phyloP scores from a whole-genome alignment of 2,113 vertebrate species.

The Hypomesus transpacificus region DNA sequence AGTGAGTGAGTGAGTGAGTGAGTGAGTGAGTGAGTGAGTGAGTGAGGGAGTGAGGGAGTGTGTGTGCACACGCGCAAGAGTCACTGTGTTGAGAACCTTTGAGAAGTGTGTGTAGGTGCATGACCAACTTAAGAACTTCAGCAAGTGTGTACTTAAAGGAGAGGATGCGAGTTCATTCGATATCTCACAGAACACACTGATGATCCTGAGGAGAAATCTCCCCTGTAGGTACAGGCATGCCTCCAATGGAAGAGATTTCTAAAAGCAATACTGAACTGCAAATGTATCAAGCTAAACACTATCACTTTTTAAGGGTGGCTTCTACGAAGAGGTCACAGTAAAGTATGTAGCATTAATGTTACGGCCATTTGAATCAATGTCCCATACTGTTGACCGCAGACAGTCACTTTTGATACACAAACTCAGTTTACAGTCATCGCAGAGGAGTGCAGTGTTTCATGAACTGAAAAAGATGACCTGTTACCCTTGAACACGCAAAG shows the following conservation, averaged over 20 bases:
- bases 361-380: too few relatives aligned
- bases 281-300: slow-evolving; percentile 38
- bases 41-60: slow-evolving; percentile 38
- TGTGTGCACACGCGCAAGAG: slow-evolving; percentile 43
- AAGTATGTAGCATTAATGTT: slow-evolving; percentile 16
- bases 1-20: slow-evolving; percentile 28
- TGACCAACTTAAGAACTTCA: slow-evolving; percentile 30
- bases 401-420: slow-evolving; percentile 34
- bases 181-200: slow-evolving; percentile 24
- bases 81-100: slow-evolving; percentile 53
- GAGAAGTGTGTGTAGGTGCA: slow-evolving; percentile 42
- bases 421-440: slow-evolving; percentile 53
- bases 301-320: not conserved
- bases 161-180: not conserved
- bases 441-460: not conserved
- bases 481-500: not conserved
- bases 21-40: slow-evolving; percentile 34
- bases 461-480: slow-evolving; percentile 1
- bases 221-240: slow-evolving; percentile 22
- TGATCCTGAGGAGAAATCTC: slow-evolving; percentile 12
- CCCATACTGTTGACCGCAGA: not conserved
- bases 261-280: slow-evolving; percentile 52
- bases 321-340: slow-evolving; percentile 40
- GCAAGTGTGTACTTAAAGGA: slow-evolving; percentile 13
- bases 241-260: slow-evolving; percentile 20